Conservation (phyloP, 2,113 vertebrate genomes). For the Carassius carassius region DNA sequence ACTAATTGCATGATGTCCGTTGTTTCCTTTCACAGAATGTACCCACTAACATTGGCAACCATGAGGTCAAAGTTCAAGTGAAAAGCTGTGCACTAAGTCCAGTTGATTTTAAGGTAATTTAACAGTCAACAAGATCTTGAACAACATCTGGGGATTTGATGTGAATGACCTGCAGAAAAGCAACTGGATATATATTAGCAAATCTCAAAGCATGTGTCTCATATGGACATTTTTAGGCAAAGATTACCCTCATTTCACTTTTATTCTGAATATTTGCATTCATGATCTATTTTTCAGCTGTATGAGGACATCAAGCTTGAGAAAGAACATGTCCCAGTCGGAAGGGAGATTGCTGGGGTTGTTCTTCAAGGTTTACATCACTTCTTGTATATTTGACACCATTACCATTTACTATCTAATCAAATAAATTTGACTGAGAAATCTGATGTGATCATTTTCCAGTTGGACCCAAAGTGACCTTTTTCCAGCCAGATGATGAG, state of each 20-base stretch:
- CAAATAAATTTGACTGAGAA: background rate
- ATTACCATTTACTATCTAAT: background rate
- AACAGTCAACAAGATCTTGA: background rate
- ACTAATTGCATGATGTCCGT: background rate
- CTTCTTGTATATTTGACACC: background rate
- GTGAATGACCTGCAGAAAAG: background rate
- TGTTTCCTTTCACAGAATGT: conserved; percentile 70
- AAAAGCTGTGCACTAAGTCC: conserved; percentile 91
- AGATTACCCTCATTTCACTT: too few relatives aligned
- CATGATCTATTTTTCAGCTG: conserved; percentile 74
- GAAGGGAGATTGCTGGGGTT: conserved; percentile 88
- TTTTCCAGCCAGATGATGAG: conserved; percentile 90
- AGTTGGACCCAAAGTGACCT: conserved; percentile 91
- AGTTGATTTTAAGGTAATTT: conserved; percentile 85
- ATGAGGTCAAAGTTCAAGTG: conserved; percentile 88
- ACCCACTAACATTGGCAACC: conserved; percentile 68
- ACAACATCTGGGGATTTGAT: background rate
- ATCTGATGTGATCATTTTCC: background rate
- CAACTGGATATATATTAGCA: too few relatives aligned
- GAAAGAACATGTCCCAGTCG: conserved; percentile 84
- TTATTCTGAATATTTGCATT: background rate
- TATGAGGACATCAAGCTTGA: conserved; percentile 81
- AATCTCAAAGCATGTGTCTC: too few relatives aligned
- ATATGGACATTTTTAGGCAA: too few relatives aligned
- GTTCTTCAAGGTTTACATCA: conserved; percentile 83